Percentiles rank a stretch among this genome's conserved stretches.
phyloP scores from a whole-genome alignment of 2,888 invertebrate species.

The Drosophila putrida region DNA sequence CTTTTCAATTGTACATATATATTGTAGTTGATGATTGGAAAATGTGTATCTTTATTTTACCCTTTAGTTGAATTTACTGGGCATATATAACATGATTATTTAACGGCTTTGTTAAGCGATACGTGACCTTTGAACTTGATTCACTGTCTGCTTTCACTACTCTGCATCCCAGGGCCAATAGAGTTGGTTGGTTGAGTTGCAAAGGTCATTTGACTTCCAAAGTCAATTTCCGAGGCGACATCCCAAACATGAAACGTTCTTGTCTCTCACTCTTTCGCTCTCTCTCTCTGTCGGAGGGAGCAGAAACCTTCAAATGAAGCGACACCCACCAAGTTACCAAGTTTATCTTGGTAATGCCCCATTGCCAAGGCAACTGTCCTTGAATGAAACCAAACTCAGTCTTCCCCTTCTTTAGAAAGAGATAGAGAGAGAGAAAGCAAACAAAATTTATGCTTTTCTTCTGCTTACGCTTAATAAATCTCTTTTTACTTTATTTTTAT shows the following conservation, averaged over 20 bases:
- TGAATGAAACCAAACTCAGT: conserved; percentile 9
- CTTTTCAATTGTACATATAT: conserved; percentile 4
- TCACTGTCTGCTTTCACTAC: conserved; percentile 26
- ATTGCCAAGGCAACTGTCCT: conserved; percentile 61
- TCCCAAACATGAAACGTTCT: conserved; percentile 39
- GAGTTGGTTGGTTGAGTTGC: conserved; percentile 8
- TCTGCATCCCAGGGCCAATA: conserved; percentile 34
- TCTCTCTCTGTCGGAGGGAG: neutral
- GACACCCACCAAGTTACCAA: conserved; percentile 20
- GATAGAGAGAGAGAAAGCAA: conserved; percentile 14
- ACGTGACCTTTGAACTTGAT: conserved; percentile 43
- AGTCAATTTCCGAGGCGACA: conserved; percentile 48
- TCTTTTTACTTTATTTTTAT: conserved; percentile 14
- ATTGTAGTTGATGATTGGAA: conserved; percentile 13
- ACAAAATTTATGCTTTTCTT: conserved; percentile 59
- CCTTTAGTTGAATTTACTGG: neutral
- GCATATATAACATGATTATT: conserved; percentile 8
- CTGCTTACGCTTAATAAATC: conserved; percentile 57
- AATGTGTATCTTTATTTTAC: neutral
- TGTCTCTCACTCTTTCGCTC: conserved; percentile 20
- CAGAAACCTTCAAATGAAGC: conserved; percentile 44
- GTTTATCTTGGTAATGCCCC: conserved; percentile 45
- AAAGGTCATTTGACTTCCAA: conserved; percentile 39
- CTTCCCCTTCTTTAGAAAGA: neutral
- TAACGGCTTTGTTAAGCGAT: conserved; percentile 20